Conservation (phyloP, 2,888 invertebrate genomes). For the Conistra vaccinii region DNA sequence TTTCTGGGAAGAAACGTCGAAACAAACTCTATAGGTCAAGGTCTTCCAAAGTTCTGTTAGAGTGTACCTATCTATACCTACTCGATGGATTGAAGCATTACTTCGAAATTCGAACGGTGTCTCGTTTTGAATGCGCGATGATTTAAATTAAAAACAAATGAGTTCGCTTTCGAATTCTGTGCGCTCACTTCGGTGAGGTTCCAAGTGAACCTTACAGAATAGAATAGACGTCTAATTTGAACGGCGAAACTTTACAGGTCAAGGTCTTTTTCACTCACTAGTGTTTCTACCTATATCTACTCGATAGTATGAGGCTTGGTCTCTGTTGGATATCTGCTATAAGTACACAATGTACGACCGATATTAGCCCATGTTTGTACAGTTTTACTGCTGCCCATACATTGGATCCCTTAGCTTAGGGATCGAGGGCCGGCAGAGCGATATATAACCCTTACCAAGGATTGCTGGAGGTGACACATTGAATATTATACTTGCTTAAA, state of each 20-base stretch:
- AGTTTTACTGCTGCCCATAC: constrained; percentile 37
- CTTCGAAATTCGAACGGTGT: background rate
- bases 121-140: background rate
- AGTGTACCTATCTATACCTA: background rate
- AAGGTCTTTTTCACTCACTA: background rate
- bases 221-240: too few relatives aligned
- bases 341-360: constrained; percentile 17
- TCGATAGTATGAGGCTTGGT: background rate
- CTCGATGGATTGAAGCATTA: background rate
- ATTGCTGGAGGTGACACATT: constrained; percentile 14
- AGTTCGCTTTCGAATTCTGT: background rate
- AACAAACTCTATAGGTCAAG: background rate
- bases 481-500: background rate
- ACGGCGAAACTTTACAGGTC: background rate
- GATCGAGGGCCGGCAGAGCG: constrained; percentile 9
- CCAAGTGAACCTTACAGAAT: background rate
- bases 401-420: constrained; percentile 52
- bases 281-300: background rate
- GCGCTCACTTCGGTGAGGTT: background rate
- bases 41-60: background rate
- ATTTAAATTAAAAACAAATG: constrained; percentile 1
- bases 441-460: constrained; percentile 24
- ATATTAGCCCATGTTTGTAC: constrained; percentile 28
- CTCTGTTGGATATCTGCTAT: background rate
- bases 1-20: background rate